These are phyloP conservation scores for Beaufortia kweichowensis DNA, from an alignment of 2,113 vertebrate genomes.

Conservation along the genomic window DNA sequence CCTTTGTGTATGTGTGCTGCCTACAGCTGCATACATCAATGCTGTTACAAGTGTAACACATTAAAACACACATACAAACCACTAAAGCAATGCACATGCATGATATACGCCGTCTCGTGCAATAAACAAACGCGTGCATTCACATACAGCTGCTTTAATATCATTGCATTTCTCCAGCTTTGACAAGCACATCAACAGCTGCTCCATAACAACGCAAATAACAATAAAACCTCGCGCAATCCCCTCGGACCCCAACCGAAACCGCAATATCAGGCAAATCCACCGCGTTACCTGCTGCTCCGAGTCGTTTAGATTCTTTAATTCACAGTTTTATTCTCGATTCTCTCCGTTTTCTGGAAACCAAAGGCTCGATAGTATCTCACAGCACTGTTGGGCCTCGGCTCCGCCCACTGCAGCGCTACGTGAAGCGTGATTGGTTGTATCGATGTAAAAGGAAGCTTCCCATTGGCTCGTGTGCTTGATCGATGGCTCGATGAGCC, in stretches of 20 bases:
- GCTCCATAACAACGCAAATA: neutral
- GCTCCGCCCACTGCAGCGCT: slow-evolving; percentile 56
- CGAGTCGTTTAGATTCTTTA: neutral
- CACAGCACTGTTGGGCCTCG: slow-evolving; percentile 57
- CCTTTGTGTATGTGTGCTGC: slow-evolving; percentile 39
- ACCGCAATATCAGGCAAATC: too few species aligned
- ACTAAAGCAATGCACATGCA: neutral
- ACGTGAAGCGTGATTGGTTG: slow-evolving; percentile 59
- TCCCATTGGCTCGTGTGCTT: slow-evolving; percentile 40
- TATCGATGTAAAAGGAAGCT: fast-evolving
- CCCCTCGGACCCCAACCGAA: neutral
- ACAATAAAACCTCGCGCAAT: neutral
- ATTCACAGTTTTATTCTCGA: slow-evolving; percentile 20
- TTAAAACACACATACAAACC: neutral
- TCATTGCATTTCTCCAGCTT: neutral
- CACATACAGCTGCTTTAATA: neutral
- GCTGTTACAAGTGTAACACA: neutral
- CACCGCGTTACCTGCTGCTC: slow-evolving; percentile 69
- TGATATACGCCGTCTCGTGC: neutral
- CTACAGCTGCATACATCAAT: neutral
- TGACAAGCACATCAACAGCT: slow-evolving; percentile 28
- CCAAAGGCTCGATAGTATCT: slow-evolving; percentile 60
- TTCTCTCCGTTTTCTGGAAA: slow-evolving; percentile 49
- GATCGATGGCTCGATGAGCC: slow-evolving; percentile 44
- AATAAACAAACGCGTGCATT: neutral